Conservation (phyloP, 2,113 vertebrate species). For the Miniopterus natalensis region DNA sequence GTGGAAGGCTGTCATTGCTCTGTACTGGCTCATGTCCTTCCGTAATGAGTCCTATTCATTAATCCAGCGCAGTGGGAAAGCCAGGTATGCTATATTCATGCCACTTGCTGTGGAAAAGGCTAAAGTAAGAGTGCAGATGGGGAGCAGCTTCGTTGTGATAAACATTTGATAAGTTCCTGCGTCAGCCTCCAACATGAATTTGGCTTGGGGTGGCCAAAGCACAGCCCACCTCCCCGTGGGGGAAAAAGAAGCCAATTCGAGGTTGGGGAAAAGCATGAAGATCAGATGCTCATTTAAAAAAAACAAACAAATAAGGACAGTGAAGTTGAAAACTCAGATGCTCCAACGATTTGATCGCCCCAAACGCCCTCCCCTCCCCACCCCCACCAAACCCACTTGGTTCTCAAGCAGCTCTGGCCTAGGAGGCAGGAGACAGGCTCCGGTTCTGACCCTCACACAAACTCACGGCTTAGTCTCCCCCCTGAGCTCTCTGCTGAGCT, state of each 20-base stretch:
- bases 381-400: not conserved
- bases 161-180: constrained; percentile 50
- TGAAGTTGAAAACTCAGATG: not conserved
- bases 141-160: constrained; percentile 10
- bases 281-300: not conserved
- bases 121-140: constrained; percentile 45
- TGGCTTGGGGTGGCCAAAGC: constrained; percentile 5
- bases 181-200: not conserved
- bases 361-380: accelerated
- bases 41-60: constrained; percentile 69
- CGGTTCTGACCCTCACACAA: not conserved
- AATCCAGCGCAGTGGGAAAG: constrained; percentile 62
- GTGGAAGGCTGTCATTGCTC: constrained; percentile 42
- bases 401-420: not conserved
- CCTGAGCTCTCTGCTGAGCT: not conserved
- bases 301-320: not conserved
- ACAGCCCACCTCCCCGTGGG: not conserved
- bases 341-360: not conserved
- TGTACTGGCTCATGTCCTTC: not conserved
- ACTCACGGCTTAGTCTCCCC: not conserved
- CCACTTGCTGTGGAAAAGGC: constrained; percentile 64
- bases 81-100: constrained; percentile 63
- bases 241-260: not conserved
- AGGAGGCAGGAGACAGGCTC: not conserved
- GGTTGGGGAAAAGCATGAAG: not conserved